Conservation (phyloP, 2,888 invertebrate genomes). For the Campoplex capitator region DNA sequence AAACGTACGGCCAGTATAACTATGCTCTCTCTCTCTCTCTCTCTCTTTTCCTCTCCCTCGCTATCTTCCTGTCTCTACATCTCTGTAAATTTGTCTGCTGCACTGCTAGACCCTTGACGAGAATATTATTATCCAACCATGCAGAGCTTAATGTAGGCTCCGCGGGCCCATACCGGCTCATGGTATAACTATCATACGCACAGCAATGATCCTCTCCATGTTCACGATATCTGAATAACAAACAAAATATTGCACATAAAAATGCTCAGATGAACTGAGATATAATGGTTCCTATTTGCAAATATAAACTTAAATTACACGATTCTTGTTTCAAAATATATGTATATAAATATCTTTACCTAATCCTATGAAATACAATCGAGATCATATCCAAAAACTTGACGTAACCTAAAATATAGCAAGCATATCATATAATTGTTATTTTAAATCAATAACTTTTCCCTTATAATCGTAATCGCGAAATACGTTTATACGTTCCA, state of each 20-base stretch:
- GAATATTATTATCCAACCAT: slow-evolving; percentile 63
- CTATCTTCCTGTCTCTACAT: slow-evolving; percentile 62
- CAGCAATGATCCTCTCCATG: neutral
- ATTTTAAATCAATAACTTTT: too few species aligned
- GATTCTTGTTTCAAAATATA: slow-evolving; percentile 21
- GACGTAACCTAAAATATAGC: too few species aligned
- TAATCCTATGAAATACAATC: too few species aligned
- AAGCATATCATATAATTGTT: too few species aligned
- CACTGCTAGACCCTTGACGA: slow-evolving; percentile 41
- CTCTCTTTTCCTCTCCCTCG: slow-evolving; percentile 54
- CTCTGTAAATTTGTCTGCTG: slow-evolving; percentile 67
- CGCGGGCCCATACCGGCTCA: slow-evolving; percentile 14
- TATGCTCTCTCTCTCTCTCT: slow-evolving; percentile 60
- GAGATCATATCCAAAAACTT: too few species aligned
- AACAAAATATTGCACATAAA: neutral
- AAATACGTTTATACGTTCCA: too few species aligned
- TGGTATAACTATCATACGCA: slow-evolving; percentile 2
- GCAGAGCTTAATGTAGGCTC: slow-evolving; percentile 57
- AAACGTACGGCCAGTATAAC: slow-evolving; percentile 24
- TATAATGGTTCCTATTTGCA: too few species aligned
- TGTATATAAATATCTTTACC: neutral
- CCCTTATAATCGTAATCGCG: too few species aligned
- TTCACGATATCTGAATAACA: slow-evolving; percentile 14
- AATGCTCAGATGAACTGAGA: neutral
- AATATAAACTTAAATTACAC: slow-evolving; percentile 9